phyloP scores from a whole-genome alignment of 2,888 invertebrate species.

The Tetragonisca angustula region DNA sequence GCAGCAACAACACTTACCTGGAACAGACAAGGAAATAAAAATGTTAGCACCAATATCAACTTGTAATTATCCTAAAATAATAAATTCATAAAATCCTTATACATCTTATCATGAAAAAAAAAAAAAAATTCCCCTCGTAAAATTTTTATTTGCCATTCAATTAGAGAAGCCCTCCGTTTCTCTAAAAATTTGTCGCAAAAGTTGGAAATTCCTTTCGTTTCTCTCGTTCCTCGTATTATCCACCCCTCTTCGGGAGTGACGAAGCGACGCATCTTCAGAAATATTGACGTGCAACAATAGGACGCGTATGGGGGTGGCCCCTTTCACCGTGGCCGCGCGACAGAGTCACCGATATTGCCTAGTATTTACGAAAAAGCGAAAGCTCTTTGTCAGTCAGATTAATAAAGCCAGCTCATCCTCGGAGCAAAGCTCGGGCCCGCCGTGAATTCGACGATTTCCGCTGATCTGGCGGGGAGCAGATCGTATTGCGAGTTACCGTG shows the following conservation, averaged over 20 bases:
- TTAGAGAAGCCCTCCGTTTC: background rate
- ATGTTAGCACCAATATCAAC: background rate
- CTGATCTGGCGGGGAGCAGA: conserved; percentile 79
- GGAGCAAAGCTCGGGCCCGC: conserved; percentile 69
- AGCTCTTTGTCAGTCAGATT: conserved; percentile 79
- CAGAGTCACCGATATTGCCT: conserved; percentile 69
- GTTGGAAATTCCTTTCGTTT: conserved; percentile 1
- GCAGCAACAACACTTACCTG: conserved; percentile 46
- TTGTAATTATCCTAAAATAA: background rate
- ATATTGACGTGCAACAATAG: conserved; percentile 68
- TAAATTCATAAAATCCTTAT: too few relatives aligned
- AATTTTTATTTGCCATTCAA: background rate
- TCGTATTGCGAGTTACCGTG: conserved; percentile 68
- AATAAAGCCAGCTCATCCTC: conserved; percentile 83
- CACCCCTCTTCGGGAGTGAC: background rate
- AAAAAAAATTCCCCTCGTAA: background rate
- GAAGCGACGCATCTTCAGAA: conserved; percentile 54
- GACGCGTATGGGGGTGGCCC: conserved; percentile 34
- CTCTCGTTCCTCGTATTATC: background rate
- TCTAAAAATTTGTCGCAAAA: background rate
- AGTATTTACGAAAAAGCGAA: conserved; percentile 75
- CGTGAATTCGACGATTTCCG: conserved; percentile 79
- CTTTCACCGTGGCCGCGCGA: conserved; percentile 45
- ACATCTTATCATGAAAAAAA: too few relatives aligned
- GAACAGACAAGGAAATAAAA: conserved; percentile 34